Evolutionary conservation across 92 coral and sea anemone species (phyloP).

Genomic region (Umimayanthus chanpuru): DNA sequence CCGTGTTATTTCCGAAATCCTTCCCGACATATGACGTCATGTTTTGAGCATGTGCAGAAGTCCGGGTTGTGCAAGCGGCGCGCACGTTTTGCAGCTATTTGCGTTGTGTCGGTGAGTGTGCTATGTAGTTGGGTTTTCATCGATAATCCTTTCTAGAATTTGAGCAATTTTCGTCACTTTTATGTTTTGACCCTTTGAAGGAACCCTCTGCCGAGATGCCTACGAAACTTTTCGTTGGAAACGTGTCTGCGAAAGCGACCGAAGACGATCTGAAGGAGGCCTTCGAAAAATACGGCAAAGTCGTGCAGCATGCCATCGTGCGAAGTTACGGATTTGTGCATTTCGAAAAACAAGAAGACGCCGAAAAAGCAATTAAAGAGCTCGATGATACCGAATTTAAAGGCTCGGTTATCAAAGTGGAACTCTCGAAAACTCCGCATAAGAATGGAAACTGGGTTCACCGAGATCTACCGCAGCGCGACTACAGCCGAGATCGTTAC

Average conservation of each 20-base stretch:
- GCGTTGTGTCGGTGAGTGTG: not conserved
- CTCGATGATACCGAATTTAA: conserved; percentile 64
- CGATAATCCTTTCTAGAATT: not conserved
- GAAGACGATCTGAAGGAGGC: conserved; percentile 65
- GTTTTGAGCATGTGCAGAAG: conserved; percentile 38
- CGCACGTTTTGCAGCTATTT: not conserved
- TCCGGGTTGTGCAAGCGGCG: not conserved
- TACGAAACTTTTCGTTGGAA: conserved; percentile 67
- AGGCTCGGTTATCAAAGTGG: conserved; percentile 64
- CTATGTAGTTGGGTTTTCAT: not conserved
- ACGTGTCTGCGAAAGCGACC: conserved; percentile 57
- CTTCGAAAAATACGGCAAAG: conserved; percentile 64
- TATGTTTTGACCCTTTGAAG: conserved; percentile 1
- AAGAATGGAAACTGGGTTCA: conserved; percentile 58
- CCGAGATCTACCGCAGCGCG: conserved; percentile 21
- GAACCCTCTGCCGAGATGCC: conserved; percentile 55
- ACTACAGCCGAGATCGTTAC: conserved; percentile 22
- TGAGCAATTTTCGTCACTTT: not conserved
- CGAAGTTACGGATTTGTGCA: conserved; percentile 71
- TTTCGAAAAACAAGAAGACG: conserved; percentile 68
- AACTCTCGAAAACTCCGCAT: conserved; percentile 69
- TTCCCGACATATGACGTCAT: not conserved
- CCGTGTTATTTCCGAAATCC: too few species aligned
- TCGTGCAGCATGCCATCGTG: conserved; percentile 63
- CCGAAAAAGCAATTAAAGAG: conserved; percentile 71